Evolutionary conservation across 2,888 invertebrate genomes (phyloP).

Genomic region (Cataglyphis albicans): DNA sequence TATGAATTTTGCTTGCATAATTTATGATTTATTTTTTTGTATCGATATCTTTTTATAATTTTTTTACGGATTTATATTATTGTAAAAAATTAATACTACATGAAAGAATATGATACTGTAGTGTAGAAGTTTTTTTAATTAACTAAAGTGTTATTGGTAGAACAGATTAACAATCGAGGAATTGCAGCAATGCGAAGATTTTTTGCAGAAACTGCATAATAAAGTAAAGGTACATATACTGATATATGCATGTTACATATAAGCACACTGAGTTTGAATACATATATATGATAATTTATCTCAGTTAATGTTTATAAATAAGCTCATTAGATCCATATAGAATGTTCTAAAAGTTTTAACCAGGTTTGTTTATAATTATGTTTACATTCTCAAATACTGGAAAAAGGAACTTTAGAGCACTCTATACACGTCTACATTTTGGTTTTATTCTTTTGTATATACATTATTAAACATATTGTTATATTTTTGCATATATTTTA

Average conservation of each 20-base stretch:
- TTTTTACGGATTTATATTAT: not conserved
- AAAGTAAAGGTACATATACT: constrained; percentile 88
- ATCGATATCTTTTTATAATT: not conserved
- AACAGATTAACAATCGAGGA: constrained; percentile 90
- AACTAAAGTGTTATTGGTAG: constrained; percentile 75
- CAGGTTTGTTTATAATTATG: not conserved
- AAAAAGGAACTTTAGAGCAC: not conserved
- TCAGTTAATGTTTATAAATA: not conserved
- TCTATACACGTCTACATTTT: not conserved
- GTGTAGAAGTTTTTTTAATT: constrained; percentile 1
- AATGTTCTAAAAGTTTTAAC: constrained; percentile 7
- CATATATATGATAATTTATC: not conserved
- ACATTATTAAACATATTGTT: not conserved
- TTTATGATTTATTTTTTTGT: constrained; percentile 2
- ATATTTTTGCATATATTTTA: not conserved
- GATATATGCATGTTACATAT: not conserved
- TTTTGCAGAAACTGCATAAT: constrained; percentile 89
- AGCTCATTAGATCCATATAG: not conserved
- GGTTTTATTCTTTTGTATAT: not conserved
- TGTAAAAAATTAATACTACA: not conserved
- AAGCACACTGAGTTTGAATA: not conserved
- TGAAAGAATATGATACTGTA: not conserved
- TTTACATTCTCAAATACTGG: not conserved
- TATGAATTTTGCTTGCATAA: not conserved
- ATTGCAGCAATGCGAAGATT: constrained; percentile 90